Evolutionary conservation across 2,113 vertebrate genomes (phyloP).

Genomic region (Cricetomys ansorgei): DNA sequence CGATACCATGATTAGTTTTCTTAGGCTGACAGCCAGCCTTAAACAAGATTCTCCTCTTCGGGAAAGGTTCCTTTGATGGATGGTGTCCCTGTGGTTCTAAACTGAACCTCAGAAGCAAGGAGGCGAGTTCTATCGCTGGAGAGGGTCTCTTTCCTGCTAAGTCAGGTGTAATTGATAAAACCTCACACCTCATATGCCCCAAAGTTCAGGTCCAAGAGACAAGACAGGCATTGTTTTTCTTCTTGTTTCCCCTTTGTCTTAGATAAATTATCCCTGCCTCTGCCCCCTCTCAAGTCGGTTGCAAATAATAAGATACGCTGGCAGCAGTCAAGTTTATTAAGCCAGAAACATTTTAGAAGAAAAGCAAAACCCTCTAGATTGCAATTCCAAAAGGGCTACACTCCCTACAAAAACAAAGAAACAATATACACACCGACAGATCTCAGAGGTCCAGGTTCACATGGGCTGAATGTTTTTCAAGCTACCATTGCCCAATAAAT

Average conservation of each 20-base stretch:
- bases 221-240: not conserved
- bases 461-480: not conserved
- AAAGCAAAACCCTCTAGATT: constrained; percentile 1
- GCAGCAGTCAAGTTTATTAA: constrained; percentile 26
- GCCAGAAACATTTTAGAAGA: not conserved
- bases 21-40: constrained; percentile 77
- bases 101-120: constrained; percentile 51
- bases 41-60: constrained; percentile 77
- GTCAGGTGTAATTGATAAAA: constrained; percentile 54
- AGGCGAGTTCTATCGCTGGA: not conserved
- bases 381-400: not conserved
- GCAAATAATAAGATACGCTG: not conserved
- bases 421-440: not conserved
- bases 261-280: constrained; percentile 2
- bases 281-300: constrained; percentile 33
- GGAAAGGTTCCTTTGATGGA: constrained; percentile 74
- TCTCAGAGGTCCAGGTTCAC: not conserved
- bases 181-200: not conserved
- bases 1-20: constrained; percentile 76
- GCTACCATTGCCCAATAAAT: not conserved
- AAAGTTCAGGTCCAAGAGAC: constrained; percentile 48
- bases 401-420: not conserved
- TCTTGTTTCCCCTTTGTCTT: constrained; percentile 19
- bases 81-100: constrained; percentile 78
- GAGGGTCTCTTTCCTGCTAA: constrained; percentile 30